A percentile compares a stretch with the other conserved stretches of the same genome.
phyloP scores from a whole-genome alignment of 2,113 vertebrate species.

The Rhombomys opimus region DNA sequence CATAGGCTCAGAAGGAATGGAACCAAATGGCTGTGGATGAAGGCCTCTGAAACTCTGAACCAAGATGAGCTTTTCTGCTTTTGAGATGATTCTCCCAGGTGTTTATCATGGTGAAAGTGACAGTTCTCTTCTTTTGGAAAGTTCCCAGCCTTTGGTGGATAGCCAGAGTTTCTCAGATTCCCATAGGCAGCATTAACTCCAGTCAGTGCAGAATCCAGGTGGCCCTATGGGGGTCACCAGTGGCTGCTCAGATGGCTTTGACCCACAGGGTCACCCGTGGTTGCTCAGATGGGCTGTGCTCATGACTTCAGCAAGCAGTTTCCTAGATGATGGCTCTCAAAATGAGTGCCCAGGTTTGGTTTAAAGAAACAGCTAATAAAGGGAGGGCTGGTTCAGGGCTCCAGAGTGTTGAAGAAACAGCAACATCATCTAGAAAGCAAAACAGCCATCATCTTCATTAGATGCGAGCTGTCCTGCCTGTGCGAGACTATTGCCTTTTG shows the following conservation, averaged over 20 bases:
- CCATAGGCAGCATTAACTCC: too few species aligned
- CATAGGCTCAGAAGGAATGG: neutral
- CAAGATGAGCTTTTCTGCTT: neutral
- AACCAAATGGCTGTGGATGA: neutral
- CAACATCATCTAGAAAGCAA: too few species aligned
- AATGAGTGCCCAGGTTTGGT: rapidly evolving
- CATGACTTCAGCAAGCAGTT: neutral
- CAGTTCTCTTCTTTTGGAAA: rapidly evolving
- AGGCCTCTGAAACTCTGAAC: neutral
- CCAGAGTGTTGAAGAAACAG: neutral
- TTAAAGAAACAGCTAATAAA: neutral
- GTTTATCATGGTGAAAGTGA: neutral
- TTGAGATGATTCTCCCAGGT: neutral
- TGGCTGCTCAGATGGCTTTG: neutral
- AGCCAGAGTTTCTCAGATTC: neutral
- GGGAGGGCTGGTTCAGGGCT: rapidly evolving
- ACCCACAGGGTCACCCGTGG: neutral
- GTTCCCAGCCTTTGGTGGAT: neutral
- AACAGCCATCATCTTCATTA: neutral
- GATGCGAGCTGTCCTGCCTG: too few species aligned
- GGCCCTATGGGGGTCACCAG: neutral
- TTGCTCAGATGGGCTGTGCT: neutral
- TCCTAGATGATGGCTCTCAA: neutral
- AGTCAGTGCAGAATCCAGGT: neutral
- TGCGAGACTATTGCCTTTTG: neutral